Evolutionary conservation across 2,113 vertebrate species (phyloP).

Genomic region (Tricholaema leucomelas): DNA sequence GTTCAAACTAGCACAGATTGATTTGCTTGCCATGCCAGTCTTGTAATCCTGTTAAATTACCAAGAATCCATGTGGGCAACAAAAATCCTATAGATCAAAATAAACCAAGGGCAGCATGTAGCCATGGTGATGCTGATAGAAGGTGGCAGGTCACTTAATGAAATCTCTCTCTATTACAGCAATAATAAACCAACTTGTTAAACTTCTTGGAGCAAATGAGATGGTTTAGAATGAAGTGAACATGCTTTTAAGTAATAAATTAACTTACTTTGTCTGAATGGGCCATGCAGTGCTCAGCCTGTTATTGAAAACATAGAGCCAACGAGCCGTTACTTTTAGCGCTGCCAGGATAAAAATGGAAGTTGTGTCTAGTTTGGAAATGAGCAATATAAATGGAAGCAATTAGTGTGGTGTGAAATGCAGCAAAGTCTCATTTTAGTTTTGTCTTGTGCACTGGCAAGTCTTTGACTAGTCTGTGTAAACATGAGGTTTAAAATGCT

Average conservation of each 20-base stretch:
- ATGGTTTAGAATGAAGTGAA: constrained; percentile 14
- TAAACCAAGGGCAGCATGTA: not conserved
- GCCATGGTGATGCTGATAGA: constrained; percentile 28
- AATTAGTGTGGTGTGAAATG: not conserved
- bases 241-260: constrained; percentile 20
- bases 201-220: constrained; percentile 11
- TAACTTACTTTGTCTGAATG: not conserved
- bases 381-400: not conserved
- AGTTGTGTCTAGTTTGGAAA: not conserved
- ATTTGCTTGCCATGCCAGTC: not conserved
- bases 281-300: not conserved
- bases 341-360: not conserved
- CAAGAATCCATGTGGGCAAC: not conserved
- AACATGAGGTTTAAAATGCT: constrained; percentile 6
- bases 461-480: constrained; percentile 2
- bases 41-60: not conserved
- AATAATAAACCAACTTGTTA: constrained; percentile 19
- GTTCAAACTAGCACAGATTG: too few relatives aligned
- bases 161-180: not conserved
- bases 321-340: not conserved
- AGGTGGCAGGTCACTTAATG: constrained; percentile 16
- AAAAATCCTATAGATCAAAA: constrained; percentile 33
- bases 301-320: not conserved
- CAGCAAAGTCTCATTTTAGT: not conserved
- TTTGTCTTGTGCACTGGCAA: not conserved